Conservation (phyloP, 2,888 invertebrate species). For the Steinernema hermaphroditum region DNA sequence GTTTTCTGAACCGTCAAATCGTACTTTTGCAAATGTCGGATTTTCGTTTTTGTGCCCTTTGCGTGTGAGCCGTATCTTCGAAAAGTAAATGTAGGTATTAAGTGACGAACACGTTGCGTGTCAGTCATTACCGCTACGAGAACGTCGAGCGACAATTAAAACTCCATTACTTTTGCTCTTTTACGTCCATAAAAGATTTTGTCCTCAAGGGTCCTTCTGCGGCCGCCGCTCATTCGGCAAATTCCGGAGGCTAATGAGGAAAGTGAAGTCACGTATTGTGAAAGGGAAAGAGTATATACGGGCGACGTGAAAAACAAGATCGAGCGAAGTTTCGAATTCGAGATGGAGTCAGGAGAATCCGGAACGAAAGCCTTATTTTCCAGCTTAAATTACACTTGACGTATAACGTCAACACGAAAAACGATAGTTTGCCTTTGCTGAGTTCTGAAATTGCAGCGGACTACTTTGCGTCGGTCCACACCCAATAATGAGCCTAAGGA, state of each 20-base stretch:
- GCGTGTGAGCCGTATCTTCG: not conserved
- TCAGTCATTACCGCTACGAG: not conserved
- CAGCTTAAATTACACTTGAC: constrained; percentile 24
- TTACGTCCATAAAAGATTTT: not conserved
- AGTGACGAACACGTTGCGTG: not conserved
- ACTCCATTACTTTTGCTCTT: not conserved
- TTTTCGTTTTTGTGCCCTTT: not conserved
- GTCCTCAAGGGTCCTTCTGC: no score
- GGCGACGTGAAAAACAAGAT: no score
- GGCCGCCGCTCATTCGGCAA: no score
- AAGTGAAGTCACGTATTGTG: no score
- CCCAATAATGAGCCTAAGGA: not conserved
- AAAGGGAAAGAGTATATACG: no score
- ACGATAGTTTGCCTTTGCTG: not conserved
- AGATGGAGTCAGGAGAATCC: no score
- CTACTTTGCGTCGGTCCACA: no score
- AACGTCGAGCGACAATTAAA: not conserved
- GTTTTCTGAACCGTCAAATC: not conserved
- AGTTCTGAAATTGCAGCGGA: no score
- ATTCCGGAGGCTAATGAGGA: no score
- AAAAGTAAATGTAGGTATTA: not conserved
- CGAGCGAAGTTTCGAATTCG: no score
- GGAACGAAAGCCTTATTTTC: not conserved
- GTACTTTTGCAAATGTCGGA: not conserved
- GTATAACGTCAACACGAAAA: constrained; percentile 15